Base-by-base conservation (phyloP, 2,113 vertebrate species). In the Pollachius pollachius region DNA sequence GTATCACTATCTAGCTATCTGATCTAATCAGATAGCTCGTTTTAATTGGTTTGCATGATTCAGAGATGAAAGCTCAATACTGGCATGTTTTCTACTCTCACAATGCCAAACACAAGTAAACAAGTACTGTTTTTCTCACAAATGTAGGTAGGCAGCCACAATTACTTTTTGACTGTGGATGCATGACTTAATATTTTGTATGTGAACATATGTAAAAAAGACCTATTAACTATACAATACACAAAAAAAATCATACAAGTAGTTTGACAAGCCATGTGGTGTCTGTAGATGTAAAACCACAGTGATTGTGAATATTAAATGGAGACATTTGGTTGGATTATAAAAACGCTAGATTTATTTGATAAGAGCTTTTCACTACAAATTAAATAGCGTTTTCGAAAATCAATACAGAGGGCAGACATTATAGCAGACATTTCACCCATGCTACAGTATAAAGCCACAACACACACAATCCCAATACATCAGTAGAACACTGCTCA, bases 321-420 rank as follows among this genome's bases (percentile, higher is more conserved):
- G 52, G 62, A 69, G 54, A 57, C 54, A 57, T 17, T 57, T n/a
- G n/a, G 9, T 57, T 57, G n/a, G 54, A 19, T 81, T 59, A 83
- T 75, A 70, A 76, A 83, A 84, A 84, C 75, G 77, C 68, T 7
- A 68, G 65, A 71, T 89, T 89, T 87, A 89, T 89, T 90, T 76
- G 48, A 74, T 75, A 37, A 74, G 83, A 73, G 67, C 25, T 60
- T 71, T 74, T 81, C 71, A 90, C 68, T 84, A 81, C 59, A 84
- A 81, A 81, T 73, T 41, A 67, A 67, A 81, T 78, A 79, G 67
- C 69, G 17, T 76, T 80, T 81, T 67, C 65, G 80, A 64, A 61
- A 81, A 72, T 74, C 71, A 12, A 58, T 59, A 21, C 67, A 58
- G 70, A 74, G 8, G 65, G 73, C 17, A 60, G 8, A 65, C 18